Base-by-base conservation (phyloP, 2,888 invertebrate genomes). In the Ophioninae sp. region DNA sequence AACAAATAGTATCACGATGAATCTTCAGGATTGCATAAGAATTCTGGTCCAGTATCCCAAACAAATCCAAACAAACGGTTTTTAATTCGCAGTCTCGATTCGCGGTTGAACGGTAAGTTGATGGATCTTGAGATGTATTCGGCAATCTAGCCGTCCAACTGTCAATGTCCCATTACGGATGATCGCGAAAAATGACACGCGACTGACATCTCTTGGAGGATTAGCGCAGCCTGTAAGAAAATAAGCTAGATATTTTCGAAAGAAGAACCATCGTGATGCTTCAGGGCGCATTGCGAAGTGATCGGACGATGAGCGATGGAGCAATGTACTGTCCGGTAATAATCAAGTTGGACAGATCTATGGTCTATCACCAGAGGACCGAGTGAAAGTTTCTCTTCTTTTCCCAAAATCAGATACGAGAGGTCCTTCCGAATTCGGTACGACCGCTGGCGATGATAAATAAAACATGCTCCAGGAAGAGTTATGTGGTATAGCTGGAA, bases 321-420 rank as follows among this genome's bases (percentile, higher is more conserved):
- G 59, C 81, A 61, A 63, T 51, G 69, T 75, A 81, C 78, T 86
- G 87, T 86, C 87, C 86, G 88, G 87, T 89, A 90, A 91, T 91
- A 91, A 91, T 91, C 91, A 90, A 88, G 87, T 84, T 89, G 90
- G 30, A 90, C 90, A 89, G 89, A 88, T 83, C 84, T 81, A 83
- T 90, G 91, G 91, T 91, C 65, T 17, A 37, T n/a, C 82, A 91
- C 91, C 91, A 91, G 83, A 30, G 67, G 41, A 73, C 69, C 69
- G 22, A 78, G 77, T 69, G 63, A 59, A 65, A 71, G 79, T 68
- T 81, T 68, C 37, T 59, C 79, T 63, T 77, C 85, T 58, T 67
- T 65, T 87, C 89, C 88, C 88, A 90, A 89, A 90, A 90, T 91
- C 90, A 89, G 90, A 91, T 90, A 90, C 83, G 83, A 72, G 59